phyloP scores from a whole-genome alignment of 2,888 invertebrate genomes.

The Sinohyriopsis cumingii region DNA sequence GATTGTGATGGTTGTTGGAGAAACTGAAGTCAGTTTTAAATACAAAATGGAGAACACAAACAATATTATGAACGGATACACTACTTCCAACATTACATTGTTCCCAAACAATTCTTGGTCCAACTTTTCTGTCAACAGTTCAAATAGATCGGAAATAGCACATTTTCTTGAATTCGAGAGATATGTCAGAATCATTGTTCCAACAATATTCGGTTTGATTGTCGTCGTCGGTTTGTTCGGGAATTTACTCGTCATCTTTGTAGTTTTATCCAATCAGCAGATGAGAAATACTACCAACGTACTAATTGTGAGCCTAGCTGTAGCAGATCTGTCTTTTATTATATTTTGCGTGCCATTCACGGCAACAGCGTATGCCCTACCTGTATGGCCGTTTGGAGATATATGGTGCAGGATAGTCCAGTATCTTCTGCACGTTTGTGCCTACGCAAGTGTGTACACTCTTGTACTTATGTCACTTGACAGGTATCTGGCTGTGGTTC shows the following conservation, averaged over 20 bases:
- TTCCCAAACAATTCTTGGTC: too few species aligned
- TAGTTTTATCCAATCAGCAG: constrained; percentile 89
- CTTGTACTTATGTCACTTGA: constrained; percentile 94
- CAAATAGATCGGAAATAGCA: constrained; percentile 7
- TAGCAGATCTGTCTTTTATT: constrained; percentile 92
- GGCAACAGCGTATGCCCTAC: constrained; percentile 89
- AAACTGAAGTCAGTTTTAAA: too few species aligned
- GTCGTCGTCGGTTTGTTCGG: constrained; percentile 91
- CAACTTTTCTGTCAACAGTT: too few species aligned
- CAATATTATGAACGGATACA: too few species aligned
- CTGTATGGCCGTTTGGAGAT: constrained; percentile 92
- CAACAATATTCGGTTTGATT: constrained; percentile 86
- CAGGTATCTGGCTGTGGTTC: constrained; percentile 91
- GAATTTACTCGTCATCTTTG: constrained; percentile 89
- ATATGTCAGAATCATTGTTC: constrained; percentile 62
- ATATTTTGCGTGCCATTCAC: constrained; percentile 96
- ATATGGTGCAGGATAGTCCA: constrained; percentile 92
- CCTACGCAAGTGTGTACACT: constrained; percentile 94
- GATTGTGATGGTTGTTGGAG: too few species aligned
- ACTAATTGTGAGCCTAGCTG: constrained; percentile 90
- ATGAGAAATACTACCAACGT: constrained; percentile 96
- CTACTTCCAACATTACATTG: too few species aligned
- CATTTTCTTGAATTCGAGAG: constrained; percentile 38
- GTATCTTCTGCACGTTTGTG: constrained; percentile 92
- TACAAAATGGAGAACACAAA: too few species aligned